Percentiles rank a stretch among this genome's conserved stretches.
phyloP scores from a whole-genome alignment of 2,888 invertebrate species.

The Pristionchus fissidentatus region DNA sequence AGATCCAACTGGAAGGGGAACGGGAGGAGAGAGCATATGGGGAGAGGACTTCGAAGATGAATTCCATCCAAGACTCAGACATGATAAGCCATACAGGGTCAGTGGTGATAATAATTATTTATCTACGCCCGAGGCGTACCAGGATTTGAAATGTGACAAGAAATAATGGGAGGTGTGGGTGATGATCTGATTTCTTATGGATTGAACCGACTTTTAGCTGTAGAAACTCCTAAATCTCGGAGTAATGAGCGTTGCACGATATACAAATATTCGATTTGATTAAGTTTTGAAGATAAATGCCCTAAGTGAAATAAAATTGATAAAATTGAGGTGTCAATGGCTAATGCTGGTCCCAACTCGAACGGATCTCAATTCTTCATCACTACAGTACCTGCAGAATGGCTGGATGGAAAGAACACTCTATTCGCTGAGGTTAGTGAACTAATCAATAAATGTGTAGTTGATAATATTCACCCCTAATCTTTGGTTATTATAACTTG shows the following conservation, averaged over 20 bases:
- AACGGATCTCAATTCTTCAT: conserved; percentile 99
- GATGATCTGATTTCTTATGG: no score
- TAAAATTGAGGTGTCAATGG: conserved; percentile 94
- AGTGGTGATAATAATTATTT: conserved; percentile 81
- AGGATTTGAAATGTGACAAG: no score
- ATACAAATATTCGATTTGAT: no score
- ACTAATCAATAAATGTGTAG: conserved; percentile 89
- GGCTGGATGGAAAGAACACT: conserved; percentile 99
- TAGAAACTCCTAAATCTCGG: no score
- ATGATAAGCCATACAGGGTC: conserved; percentile 96
- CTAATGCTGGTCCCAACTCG: conserved; percentile 96
- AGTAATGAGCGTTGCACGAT: no score
- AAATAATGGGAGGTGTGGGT: no score
- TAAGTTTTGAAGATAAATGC: neutral
- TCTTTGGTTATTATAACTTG: neutral
- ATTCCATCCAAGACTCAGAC: conserved; percentile 89
- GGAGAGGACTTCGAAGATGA: conserved; percentile 99
- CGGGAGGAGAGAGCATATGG: conserved; percentile 99
- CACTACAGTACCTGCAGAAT: conserved; percentile 94
- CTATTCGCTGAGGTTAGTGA: conserved; percentile 86
- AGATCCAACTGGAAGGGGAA: conserved; percentile 85
- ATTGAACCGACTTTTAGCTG: no score
- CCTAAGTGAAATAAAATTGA: neutral
- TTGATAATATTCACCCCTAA: no score
- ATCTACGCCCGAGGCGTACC: no score